A percentile compares a stretch with the other conserved stretches of the same genome.
Evolutionary conservation across 2,113 vertebrate genomes (phyloP).

Genomic region (Artemisiospiza belli): DNA sequence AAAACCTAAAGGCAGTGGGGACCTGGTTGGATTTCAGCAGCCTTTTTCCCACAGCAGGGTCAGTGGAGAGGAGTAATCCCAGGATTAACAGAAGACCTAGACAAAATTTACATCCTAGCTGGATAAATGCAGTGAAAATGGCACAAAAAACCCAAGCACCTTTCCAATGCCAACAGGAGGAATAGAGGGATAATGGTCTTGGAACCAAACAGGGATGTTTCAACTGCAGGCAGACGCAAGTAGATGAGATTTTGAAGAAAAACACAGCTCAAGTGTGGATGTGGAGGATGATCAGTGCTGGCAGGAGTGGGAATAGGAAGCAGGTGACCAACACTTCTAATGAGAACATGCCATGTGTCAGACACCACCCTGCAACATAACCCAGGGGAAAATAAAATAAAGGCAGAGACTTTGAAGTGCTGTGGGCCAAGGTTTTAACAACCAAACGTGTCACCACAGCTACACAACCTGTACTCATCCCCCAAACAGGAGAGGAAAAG

Average conservation of each 20-base stretch:
- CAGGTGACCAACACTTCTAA: constrained; percentile 15
- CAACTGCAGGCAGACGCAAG: neutral
- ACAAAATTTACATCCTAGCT: neutral
- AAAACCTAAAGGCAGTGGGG: neutral
- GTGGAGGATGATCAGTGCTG: neutral
- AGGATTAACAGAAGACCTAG: neutral
- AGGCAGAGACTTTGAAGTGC: neutral
- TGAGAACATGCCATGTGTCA: neutral
- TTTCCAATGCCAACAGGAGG: neutral
- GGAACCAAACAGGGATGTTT: neutral
- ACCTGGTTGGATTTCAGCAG: neutral
- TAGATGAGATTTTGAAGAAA: neutral
- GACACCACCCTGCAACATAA: neutral
- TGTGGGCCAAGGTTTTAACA: neutral
- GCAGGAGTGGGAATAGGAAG: neutral
- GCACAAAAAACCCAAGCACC: neutral
- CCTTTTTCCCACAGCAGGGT: fast-evolving
- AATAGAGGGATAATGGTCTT: neutral
- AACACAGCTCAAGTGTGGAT: neutral
- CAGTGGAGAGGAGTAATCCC: neutral
- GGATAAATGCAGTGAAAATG: neutral
- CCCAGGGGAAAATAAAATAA: neutral
- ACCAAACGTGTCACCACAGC: neutral
- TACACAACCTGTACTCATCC: neutral
- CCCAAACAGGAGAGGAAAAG: neutral